phyloP scores from a whole-genome alignment of 2,113 vertebrate species.

The Mobula hypostoma region DNA sequence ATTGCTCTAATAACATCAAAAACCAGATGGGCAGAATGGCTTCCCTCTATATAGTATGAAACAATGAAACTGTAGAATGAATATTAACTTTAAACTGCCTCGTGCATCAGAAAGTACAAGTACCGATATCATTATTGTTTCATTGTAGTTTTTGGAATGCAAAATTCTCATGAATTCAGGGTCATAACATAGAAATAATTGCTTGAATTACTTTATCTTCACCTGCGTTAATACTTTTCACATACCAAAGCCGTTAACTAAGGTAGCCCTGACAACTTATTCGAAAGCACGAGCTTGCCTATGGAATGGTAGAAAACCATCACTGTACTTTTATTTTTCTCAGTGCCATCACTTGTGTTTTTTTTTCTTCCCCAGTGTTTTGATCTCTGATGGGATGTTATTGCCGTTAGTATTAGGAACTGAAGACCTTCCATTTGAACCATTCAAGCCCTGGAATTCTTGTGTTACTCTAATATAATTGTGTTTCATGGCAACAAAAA shows the following conservation, averaged over 20 bases:
- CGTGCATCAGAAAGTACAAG: not conserved
- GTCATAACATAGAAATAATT: not conserved
- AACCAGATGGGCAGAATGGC: no score
- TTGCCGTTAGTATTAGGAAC: not conserved
- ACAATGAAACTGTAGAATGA: not conserved
- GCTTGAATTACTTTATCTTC: not conserved
- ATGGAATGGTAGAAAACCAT: not conserved
- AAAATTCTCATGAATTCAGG: not conserved
- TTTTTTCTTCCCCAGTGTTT: not conserved
- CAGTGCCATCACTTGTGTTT: not conserved
- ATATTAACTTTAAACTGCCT: not conserved
- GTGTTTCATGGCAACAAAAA: not conserved
- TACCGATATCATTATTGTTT: not conserved
- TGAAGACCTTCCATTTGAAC: not conserved
- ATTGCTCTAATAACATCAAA: no score
- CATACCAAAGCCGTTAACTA: not conserved
- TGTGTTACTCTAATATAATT: not conserved
- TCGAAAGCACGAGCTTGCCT: not conserved
- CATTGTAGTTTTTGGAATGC: not conserved
- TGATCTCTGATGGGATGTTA: not conserved
- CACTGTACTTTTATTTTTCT: not conserved
- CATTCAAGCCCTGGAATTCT: not conserved
- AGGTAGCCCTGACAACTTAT: not conserved
- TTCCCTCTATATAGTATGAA: no score
- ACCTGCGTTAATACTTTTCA: not conserved